Conservation (phyloP, 2,888 invertebrate species). For the Trachelus troglodyta region DNA sequence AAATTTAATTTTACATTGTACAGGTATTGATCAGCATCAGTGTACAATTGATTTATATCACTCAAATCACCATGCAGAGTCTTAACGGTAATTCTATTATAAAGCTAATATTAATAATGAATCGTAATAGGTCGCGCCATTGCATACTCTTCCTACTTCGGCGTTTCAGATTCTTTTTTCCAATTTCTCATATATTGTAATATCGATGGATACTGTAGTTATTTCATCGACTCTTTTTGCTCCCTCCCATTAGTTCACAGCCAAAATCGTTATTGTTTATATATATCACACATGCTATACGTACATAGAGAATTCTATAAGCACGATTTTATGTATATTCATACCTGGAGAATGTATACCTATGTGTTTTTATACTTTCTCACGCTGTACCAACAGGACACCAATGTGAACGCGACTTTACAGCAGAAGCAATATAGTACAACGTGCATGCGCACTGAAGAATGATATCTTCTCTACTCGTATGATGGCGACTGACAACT, state of each 20-base stretch:
- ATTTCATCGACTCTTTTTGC: background rate
- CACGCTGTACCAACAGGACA: background rate
- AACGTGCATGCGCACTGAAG: slow-evolving; percentile 50
- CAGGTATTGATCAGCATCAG: background rate
- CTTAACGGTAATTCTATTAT: background rate
- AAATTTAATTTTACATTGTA: background rate
- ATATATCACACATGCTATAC: background rate
- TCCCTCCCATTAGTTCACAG: background rate
- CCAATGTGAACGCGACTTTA: slow-evolving; percentile 28
- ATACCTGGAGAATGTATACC: background rate
- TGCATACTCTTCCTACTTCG: background rate
- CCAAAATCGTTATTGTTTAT: slow-evolving; percentile 1
- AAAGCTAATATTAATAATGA: background rate
- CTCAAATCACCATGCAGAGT: background rate
- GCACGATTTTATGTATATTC: background rate
- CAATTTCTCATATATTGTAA: background rate
- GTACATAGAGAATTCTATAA: background rate
- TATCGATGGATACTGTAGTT: background rate
- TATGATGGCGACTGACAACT: slow-evolving; percentile 64
- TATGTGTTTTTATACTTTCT: background rate
- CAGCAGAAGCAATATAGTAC: slow-evolving; percentile 40
- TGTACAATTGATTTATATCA: background rate
- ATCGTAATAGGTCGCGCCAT: background rate
- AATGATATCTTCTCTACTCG: slow-evolving; percentile 15
- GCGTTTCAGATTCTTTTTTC: background rate